Base-by-base conservation (phyloP, 2,888 invertebrate genomes). In the Campopleginae sp. region DNA sequence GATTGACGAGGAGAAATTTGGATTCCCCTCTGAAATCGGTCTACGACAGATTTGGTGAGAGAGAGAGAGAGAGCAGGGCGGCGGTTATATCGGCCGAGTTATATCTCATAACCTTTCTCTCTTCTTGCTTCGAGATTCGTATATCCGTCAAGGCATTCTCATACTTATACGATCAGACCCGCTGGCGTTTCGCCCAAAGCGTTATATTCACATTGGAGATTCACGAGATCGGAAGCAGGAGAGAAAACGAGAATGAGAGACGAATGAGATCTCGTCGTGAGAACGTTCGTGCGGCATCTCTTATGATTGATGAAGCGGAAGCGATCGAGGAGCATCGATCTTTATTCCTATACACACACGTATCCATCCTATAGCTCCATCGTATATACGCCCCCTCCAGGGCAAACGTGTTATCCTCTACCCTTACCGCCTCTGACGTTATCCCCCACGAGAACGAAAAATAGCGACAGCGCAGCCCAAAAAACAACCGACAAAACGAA, bases 251-350 rank as follows among this genome's bases (percentile, higher is more conserved):
- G 51, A 42, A 65, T 76, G 74, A 75, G 54, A 77, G 77, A 81
- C 80, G 79, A 82, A 85, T 72, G 85, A 85, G 76, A 82, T 51
- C 74, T 74, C n/a, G 70, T 38, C 54, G 61, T 19, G 82, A 54
- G 65, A 80, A 51, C 72, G 72, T 27, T 72, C 51, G 44, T 48
- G n/a, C 33, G 31, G 68, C 54, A 54, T 77, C 80, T 72, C 72
- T 65, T 85, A 80, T 85, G 85, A 85, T 85, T 85, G 85, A 85
- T 85, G 82, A 82, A 85, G 82, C 85, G 85, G 85, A 82, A 85
- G 66, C 82, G 85, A 82, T 85, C 80, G 85, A 71, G 61, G 61
- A 66, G 46, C 80, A 72, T 80, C 79, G 82, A 76, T 76, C 72
- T 80, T 66, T 78, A 70, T 74, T 27, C 27, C 54, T 38, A 65